Conservation (phyloP, 2,888 invertebrate genomes). For the Lithophane semibrunnea region DNA sequence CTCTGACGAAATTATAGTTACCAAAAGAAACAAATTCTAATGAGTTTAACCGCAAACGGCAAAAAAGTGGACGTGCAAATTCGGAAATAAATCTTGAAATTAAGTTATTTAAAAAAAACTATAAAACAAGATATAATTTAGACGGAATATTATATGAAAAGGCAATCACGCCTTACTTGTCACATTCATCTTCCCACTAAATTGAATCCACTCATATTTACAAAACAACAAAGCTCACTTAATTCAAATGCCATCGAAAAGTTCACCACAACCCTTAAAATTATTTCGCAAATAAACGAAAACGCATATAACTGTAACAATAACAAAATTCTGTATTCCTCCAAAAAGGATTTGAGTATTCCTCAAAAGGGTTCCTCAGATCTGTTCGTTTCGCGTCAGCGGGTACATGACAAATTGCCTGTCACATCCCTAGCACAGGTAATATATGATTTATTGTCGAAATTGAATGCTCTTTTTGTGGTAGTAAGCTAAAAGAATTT, state of each 20-base stretch:
- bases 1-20: too few relatives aligned
- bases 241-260: constrained; percentile 19
- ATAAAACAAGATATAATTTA: too few relatives aligned
- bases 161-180: background rate
- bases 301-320: constrained; percentile 79
- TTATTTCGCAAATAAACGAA: constrained; percentile 62
- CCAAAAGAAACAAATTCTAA: too few relatives aligned
- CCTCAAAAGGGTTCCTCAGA: constrained; percentile 76
- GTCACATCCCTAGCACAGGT: constrained; percentile 86
- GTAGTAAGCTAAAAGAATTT: constrained; percentile 48
- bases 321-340: constrained; percentile 74
- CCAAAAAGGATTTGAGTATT: constrained; percentile 72
- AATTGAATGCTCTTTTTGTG: constrained; percentile 58
- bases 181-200: constrained; percentile 12
- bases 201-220: constrained; percentile 33
- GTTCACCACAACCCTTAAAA: constrained; percentile 32
- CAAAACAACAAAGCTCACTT: constrained; percentile 31
- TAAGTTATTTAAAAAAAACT: too few relatives aligned
- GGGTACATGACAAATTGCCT: constrained; percentile 88
- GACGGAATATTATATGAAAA: too few relatives aligned
- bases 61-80: too few relatives aligned
- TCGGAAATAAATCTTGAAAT: too few relatives aligned
- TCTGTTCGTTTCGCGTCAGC: constrained; percentile 82
- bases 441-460: constrained; percentile 87
- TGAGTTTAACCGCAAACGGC: too few relatives aligned